phyloP scores from a whole-genome alignment of 1,140 invertebrate species.

The Bombus sylvicola region DNA sequence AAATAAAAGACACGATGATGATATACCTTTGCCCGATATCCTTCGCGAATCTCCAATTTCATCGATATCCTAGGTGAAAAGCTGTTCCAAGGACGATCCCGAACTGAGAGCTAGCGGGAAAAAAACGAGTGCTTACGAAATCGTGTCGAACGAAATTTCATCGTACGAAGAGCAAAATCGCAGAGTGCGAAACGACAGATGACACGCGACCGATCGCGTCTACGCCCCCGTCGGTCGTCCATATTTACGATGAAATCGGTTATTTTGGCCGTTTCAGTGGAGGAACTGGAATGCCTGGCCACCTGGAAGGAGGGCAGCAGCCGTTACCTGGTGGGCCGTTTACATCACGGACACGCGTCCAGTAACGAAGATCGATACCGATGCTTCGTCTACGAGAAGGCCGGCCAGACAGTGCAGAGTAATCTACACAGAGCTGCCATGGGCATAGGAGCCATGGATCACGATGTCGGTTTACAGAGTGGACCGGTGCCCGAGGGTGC shows the following conservation, averaged over 20 bases:
- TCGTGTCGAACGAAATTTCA: neutral
- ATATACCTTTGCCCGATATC: no score
- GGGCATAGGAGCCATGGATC: constrained; percentile 76
- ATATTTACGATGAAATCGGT: neutral
- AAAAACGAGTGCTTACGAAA: neutral
- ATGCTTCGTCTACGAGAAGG: constrained; percentile 95
- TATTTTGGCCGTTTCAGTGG: constrained; percentile 84
- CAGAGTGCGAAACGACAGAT: neutral
- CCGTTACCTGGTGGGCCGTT: constrained; percentile 91
- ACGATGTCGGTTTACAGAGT: constrained; percentile 72
- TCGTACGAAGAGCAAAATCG: neutral
- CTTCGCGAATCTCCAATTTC: neutral
- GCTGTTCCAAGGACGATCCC: neutral
- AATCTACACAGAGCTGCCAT: constrained; percentile 74
- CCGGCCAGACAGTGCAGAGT: constrained; percentile 77
- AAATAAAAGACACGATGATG: neutral
- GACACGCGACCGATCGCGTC: neutral
- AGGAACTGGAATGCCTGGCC: constrained; percentile 93
- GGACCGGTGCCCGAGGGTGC: constrained; percentile 76
- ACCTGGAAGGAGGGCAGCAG: constrained; percentile 95
- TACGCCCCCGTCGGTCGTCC: no score
- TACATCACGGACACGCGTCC: constrained; percentile 92
- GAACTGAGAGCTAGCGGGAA: no score
- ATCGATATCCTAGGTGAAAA: neutral
- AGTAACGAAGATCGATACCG: constrained; percentile 95